Evolutionary conservation across 2,888 invertebrate genomes (phyloP).

Genomic region (Chymomyza amoena): DNA sequence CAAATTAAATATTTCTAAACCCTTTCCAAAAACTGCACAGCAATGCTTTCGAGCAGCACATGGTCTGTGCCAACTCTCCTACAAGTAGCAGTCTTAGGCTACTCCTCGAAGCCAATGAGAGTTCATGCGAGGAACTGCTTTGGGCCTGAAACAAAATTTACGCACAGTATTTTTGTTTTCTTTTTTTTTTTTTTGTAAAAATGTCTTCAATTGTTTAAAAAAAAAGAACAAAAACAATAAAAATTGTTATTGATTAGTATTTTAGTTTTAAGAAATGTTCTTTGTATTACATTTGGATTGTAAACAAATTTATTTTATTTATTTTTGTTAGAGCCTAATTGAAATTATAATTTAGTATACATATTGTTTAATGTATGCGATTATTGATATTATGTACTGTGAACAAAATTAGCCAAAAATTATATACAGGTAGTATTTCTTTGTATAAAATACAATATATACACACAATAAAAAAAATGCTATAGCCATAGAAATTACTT

Average conservation of each 20-base stretch:
- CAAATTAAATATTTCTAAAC: slow-evolving; percentile 7
- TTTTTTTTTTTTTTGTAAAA: neutral
- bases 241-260: slow-evolving; percentile 23
- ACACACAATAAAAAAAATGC: slow-evolving; percentile 38
- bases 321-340: neutral
- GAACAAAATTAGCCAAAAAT: slow-evolving; percentile 39
- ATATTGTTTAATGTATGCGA: slow-evolving; percentile 39
- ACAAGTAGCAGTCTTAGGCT: slow-evolving; percentile 41
- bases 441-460: slow-evolving; percentile 24
- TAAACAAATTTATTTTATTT: slow-evolving; percentile 2
- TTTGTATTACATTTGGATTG: slow-evolving; percentile 21
- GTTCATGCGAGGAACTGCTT: slow-evolving; percentile 7
- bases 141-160: neutral
- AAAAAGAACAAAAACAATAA: slow-evolving; percentile 9
- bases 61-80: slow-evolving; percentile 19
- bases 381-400: slow-evolving; percentile 38
- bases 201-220: neutral
- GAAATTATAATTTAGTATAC: neutral
- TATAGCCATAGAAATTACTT: neutral
- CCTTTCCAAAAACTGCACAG: slow-evolving; percentile 20
- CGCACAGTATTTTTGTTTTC: neutral
- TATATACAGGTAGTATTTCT: slow-evolving; percentile 18
- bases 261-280: slow-evolving; percentile 16
- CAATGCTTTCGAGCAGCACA: slow-evolving; percentile 56
- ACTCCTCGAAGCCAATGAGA: slow-evolving; percentile 41